These are phyloP conservation scores for Barnardius zonarius DNA, from an alignment of 2,113 vertebrate genomes.

Conservation along the genomic window DNA sequence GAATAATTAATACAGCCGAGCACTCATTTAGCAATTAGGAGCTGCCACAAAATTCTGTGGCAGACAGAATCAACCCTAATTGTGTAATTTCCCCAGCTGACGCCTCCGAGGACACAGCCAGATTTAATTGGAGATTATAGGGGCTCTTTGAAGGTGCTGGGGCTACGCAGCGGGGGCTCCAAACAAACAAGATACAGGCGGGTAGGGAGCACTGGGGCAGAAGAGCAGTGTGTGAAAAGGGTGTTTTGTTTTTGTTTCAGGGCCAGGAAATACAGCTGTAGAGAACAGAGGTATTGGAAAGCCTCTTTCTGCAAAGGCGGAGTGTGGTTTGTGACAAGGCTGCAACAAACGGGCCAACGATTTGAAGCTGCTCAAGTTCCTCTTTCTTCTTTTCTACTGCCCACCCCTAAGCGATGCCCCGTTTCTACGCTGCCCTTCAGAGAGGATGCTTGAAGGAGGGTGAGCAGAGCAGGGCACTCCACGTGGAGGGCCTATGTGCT, in stretches of 20 bases:
- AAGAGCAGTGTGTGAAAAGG: conserved; percentile 42
- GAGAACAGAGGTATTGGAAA: conserved; percentile 39
- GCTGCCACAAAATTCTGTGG: conserved; percentile 59
- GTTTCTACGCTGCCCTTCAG: neutral
- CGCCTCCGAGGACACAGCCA: conserved; percentile 48
- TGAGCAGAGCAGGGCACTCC: neutral
- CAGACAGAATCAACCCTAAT: conserved; percentile 64
- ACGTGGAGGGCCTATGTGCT: fast-evolving
- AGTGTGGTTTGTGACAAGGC: neutral
- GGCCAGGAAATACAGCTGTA: conserved; percentile 64
- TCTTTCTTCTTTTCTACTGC: neutral
- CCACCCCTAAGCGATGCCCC: neutral
- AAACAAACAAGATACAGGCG: conserved; percentile 64
- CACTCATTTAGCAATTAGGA: conserved; percentile 62
- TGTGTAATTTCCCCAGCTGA: conserved; percentile 70
- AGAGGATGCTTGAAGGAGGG: neutral
- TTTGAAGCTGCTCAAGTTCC: neutral
- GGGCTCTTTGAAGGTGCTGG: conserved; percentile 64
- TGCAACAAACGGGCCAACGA: fast-evolving
- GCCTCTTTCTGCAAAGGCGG: neutral
- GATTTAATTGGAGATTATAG: conserved; percentile 72
- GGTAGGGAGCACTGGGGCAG: conserved; percentile 45
- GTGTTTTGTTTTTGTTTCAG: conserved; percentile 55
- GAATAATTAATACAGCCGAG: conserved; percentile 58
- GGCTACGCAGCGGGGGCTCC: conserved; percentile 19